Evolutionary conservation across 64 coral and sea anemone genomes (phyloP).

Genomic region (Trachythela sp.): DNA sequence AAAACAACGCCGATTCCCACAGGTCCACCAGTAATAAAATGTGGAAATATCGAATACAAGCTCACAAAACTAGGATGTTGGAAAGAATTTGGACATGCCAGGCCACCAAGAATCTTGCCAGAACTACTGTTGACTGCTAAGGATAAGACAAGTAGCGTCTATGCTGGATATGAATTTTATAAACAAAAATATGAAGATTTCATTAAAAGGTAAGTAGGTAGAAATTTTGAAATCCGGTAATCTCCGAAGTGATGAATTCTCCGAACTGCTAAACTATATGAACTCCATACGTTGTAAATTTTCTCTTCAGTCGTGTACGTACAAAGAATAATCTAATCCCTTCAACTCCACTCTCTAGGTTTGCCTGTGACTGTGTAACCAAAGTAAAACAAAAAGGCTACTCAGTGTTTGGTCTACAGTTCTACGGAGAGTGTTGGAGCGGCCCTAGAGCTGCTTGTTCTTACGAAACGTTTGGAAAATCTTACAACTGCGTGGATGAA

Average conservation of each 20-base stretch:
- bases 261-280: too few relatives aligned
- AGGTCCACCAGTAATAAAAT: not conserved
- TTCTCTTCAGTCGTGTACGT: too few relatives aligned
- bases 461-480: constrained; percentile 37
- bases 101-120: not conserved
- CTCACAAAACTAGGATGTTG: not conserved
- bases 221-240: not conserved
- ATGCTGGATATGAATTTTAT: not conserved
- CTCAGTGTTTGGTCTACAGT: constrained; percentile 55
- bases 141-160: not conserved
- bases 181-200: not conserved
- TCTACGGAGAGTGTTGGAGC: constrained; percentile 74
- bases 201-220: not conserved
- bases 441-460: constrained; percentile 43
- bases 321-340: too few relatives aligned
- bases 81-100: not conserved
- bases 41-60: not conserved
- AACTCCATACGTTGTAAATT: too few relatives aligned
- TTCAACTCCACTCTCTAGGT: too few relatives aligned
- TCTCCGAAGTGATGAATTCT: not conserved
- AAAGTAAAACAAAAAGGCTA: constrained; percentile 37
- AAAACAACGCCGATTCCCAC: not conserved
- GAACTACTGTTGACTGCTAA: not conserved
- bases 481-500: constrained; percentile 17
- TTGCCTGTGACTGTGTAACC: constrained; percentile 26